Conservation (phyloP, 1,140 invertebrate genomes). For the Drosophila ambigua region DNA sequence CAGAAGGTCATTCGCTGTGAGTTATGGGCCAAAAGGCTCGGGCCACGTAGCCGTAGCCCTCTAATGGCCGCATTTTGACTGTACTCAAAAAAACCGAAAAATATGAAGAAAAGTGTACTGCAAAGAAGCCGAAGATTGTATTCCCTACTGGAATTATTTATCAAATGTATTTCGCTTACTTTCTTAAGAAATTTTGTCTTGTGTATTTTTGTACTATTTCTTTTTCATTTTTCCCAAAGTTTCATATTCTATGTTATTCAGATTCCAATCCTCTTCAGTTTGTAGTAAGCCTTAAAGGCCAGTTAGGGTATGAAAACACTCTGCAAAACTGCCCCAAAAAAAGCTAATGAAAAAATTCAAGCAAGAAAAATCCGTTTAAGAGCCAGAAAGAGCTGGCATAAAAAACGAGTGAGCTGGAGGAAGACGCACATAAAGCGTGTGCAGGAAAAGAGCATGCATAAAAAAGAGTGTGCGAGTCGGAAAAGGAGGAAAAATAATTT, state of each 20-base stretch:
- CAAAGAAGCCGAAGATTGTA: background rate
- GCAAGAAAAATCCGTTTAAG: constrained; percentile 31
- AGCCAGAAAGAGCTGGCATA: constrained; percentile 24
- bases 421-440: too few relatives aligned
- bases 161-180: background rate
- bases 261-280: too few relatives aligned
- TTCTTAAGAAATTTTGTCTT: background rate
- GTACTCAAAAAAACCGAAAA: constrained; percentile 19
- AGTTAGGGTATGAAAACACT: too few relatives aligned
- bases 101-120: constrained; percentile 1
- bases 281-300: too few relatives aligned
- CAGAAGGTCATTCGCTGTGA: constrained; percentile 76
- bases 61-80: constrained; percentile 59
- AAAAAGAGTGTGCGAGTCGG: background rate
- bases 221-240: too few relatives aligned
- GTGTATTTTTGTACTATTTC: too few relatives aligned
- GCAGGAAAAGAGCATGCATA: constrained; percentile 2
- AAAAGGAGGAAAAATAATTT: constrained; percentile 49
- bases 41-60: constrained; percentile 53
- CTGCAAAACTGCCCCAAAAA: constrained; percentile 32
- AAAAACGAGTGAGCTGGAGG: constrained; percentile 9
- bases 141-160: background rate
- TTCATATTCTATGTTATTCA: too few relatives aligned
- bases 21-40: constrained; percentile 64
- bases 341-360: constrained; percentile 28